Evolutionary conservation across 2,888 invertebrate species (phyloP).

Genomic region (Caenorhabditis panamensis): DNA sequence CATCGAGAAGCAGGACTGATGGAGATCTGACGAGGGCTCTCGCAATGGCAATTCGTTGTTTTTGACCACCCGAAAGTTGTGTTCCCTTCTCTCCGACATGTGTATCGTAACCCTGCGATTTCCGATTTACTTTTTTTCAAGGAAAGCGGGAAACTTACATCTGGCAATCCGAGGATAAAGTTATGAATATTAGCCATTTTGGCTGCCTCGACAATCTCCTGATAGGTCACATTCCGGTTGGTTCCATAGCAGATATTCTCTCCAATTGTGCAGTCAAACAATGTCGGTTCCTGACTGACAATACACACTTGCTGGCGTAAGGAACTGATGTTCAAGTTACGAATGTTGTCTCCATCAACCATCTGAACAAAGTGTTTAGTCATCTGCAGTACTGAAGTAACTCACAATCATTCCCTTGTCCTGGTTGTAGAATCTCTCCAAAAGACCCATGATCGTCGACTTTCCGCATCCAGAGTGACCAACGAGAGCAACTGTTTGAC

Average conservation of each 20-base stretch:
- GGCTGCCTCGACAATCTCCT: slow-evolving; percentile 82
- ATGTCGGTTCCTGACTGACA: slow-evolving; percentile 71
- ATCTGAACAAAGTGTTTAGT: slow-evolving; percentile 81
- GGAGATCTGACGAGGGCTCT: slow-evolving; percentile 71
- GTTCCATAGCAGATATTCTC: slow-evolving; percentile 93
- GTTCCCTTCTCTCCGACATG: slow-evolving; percentile 82
- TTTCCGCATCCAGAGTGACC: slow-evolving; percentile 81
- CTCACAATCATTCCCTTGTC: slow-evolving; percentile 85
- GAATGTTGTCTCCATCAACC: slow-evolving; percentile 84
- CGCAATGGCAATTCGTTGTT: slow-evolving; percentile 82
- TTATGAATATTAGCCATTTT: slow-evolving; percentile 83
- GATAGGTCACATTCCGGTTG: slow-evolving; percentile 73
- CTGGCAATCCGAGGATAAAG: slow-evolving; percentile 82
- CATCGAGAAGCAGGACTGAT: slow-evolving; percentile 70
- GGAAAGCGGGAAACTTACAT: slow-evolving; percentile 35
- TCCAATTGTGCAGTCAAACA: slow-evolving; percentile 76
- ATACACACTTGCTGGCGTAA: slow-evolving; percentile 85
- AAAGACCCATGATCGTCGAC: slow-evolving; percentile 82
- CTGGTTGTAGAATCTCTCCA: slow-evolving; percentile 91
- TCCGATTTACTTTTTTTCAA: background rate
- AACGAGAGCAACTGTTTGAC: slow-evolving; percentile 79
- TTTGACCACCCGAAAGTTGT: slow-evolving; percentile 83
- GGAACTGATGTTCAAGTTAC: slow-evolving; percentile 86
- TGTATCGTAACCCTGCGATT: slow-evolving; percentile 80
- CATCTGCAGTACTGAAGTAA: background rate